Evolutionary conservation across 2,113 vertebrate species (phyloP), one percentile per base, ranked within the genome.

Genomic region (Syngnathus typhle): DNA sequence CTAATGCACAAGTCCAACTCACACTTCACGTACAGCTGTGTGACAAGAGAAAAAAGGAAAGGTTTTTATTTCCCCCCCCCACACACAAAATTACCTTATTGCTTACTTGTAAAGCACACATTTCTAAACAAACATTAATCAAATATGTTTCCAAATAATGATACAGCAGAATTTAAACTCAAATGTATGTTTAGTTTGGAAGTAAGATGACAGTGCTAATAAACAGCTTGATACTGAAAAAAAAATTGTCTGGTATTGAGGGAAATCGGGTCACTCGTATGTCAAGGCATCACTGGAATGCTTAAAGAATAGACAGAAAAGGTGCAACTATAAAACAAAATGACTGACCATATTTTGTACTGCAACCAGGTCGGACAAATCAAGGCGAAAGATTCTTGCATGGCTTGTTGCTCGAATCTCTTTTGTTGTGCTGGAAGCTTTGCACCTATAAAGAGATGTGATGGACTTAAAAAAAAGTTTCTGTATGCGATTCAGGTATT

Each of bases 21-120:
- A 58, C 89, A 90, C 71, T 68, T 27, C 19, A 88, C 12, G 12
- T 71, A 89, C 80, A 91, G 77, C 89, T 90, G 79, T n/a, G 73
- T 36, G 69, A 55, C 27, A 77, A 7, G 64, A 52, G 64, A 56
- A 0, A 51, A 71, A 47, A 7, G 13, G 21, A 18, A 9, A 27
- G 4, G 41, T 47, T 1, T 9, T 8, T n/a, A 19, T 7, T 39
- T 59, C 13, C 13, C 27, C 19, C 21, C 8, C 9, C 11, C 55
- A 3, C 27, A 2, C 27, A 36, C 41, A 49, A 54, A 21, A 10
- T 56, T 6, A 12, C 10, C 23, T 6, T 27, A 27, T 8, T 15
- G 4, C 5, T 56, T 23, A 6, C 11, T 15, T 56, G 54, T 56
- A 1, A 56, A 32, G n/a, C 19, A 21, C 9, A 3, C n/a, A 52